phyloP scores from a whole-genome alignment of 2,888 invertebrate genomes.

The Apoderus coryli region DNA sequence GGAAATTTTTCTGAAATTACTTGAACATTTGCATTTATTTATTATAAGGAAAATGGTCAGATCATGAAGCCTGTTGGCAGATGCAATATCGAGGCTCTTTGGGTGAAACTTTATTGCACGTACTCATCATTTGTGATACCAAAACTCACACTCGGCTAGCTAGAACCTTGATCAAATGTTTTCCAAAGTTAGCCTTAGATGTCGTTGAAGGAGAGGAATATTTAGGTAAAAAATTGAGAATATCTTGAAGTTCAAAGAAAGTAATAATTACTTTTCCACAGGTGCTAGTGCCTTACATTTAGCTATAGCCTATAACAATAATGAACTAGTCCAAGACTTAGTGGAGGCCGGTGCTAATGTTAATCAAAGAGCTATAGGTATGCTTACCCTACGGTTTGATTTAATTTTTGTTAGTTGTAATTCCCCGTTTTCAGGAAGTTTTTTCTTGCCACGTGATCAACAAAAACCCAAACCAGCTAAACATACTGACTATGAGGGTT shows the following conservation, averaged over 20 bases:
- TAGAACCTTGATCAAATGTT: constrained; percentile 77
- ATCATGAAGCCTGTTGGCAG: constrained; percentile 95
- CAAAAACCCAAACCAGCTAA: constrained; percentile 64
- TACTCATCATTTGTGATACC: constrained; percentile 89
- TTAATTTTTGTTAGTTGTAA: background rate
- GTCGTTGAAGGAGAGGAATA: constrained; percentile 97
- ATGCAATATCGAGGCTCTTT: constrained; percentile 91
- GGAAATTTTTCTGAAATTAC: no score
- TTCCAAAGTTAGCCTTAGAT: constrained; percentile 80
- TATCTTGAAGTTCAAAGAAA: background rate
- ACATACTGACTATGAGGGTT: constrained; percentile 87
- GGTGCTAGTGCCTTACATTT: constrained; percentile 89
- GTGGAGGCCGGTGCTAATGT: constrained; percentile 88
- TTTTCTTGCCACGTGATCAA: constrained; percentile 91
- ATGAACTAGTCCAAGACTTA: constrained; percentile 84
- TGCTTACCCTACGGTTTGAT: constrained; percentile 10
- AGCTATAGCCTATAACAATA: constrained; percentile 92
- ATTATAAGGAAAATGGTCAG: constrained; percentile 77
- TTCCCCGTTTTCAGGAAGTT: constrained; percentile 46
- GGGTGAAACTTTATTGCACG: constrained; percentile 88
- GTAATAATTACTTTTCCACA: constrained; percentile 24
- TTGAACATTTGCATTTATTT: no score
- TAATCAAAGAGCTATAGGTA: constrained; percentile 83
- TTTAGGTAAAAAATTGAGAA: constrained; percentile 32
- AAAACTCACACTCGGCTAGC: constrained; percentile 69